These are phyloP conservation scores for Microchrysa polita DNA, from an alignment of 2,888 invertebrate genomes.

Conservation along the genomic window DNA sequence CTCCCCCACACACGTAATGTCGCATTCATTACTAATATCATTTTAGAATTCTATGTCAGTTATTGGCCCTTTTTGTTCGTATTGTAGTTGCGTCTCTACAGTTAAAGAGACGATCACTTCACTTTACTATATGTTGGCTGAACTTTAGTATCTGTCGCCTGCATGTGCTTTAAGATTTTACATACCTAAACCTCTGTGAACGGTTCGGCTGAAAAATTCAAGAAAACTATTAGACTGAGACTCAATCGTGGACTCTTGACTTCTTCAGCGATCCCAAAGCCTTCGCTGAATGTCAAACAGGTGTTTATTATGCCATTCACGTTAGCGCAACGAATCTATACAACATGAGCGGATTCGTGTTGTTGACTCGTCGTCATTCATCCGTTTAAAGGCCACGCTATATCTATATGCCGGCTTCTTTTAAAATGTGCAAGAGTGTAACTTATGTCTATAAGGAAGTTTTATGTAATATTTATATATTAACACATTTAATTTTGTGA, in stretches of 20 bases:
- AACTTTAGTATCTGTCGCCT: not conserved
- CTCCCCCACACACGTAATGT: conserved; percentile 12
- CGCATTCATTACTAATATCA: not conserved
- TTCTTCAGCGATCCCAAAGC: conserved; percentile 46
- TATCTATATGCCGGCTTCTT: too few relatives aligned
- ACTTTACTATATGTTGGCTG: not conserved
- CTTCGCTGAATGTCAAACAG: conserved; percentile 54
- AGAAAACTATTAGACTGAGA: not conserved
- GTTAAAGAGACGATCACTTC: not conserved
- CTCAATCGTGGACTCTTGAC: conserved; percentile 18
- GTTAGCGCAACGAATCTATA: conserved; percentile 50
- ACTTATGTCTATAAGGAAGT: too few relatives aligned
- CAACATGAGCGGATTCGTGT: conserved; percentile 20
- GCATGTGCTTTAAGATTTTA: not conserved
- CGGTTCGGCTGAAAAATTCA: not conserved
- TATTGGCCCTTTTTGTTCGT: conserved; percentile 9
- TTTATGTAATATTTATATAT: too few relatives aligned
- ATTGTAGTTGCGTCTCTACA: not conserved
- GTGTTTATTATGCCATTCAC: conserved; percentile 63
- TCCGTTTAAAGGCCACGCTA: not conserved
- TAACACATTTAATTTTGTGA: too few relatives aligned
- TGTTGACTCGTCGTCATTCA: conserved; percentile 26
- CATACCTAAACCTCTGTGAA: too few relatives aligned
- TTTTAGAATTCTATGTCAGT: conserved; percentile 16
- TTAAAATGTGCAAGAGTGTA: too few relatives aligned